Base-by-base conservation (phyloP, 2,113 vertebrate genomes). In the Chaenocephalus aceratus region DNA sequence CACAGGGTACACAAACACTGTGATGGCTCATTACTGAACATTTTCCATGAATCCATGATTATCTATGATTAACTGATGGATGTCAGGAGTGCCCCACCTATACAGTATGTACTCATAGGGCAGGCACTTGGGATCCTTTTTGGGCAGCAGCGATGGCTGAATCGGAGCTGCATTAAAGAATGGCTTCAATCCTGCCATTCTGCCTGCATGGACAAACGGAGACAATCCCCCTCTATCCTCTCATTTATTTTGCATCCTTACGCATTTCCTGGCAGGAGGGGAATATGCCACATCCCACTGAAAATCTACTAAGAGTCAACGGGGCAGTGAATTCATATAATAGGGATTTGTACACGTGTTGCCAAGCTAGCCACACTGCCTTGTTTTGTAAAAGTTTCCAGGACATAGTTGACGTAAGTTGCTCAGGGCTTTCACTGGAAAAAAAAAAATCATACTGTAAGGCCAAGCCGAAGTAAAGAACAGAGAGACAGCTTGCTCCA, bases 301-400 rank as follows among this genome's bases (percentile, higher is more conserved):
- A 87, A 86, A 56, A 89, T 89, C 73, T 56, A 83, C 79, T 48
- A 63, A 75, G 21, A 78, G 62, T 85, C 63, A 62, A 45, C 77
- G 81, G 46, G 69, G 74, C 64, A 63, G 58, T 71, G 67, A 79
- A 70, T 74, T 89, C 77, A 89, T 82, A 70, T 79, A 89, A 88
- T 93, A 86, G 62, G 72, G 76, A 82, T 82, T 66, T 88, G 82
- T 71, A 82, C 45, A 90, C 74, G 65, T 65, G 62, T 67, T 88
- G 87, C 87, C 85, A 93, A 87, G 82, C 56, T 52, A 86, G 82
- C 80, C 71, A 44, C 83, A 79, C 77, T 77, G 79, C 49, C 66
- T 77, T 77, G 82, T 91, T 90, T 88, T 84, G 87, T 91, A 90
- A 94, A 89, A 7, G 34, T 73, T 91, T 90, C 87, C 92, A 94